Conservation (phyloP, 2,113 vertebrate species). For the Rhinoderma darwinii region DNA sequence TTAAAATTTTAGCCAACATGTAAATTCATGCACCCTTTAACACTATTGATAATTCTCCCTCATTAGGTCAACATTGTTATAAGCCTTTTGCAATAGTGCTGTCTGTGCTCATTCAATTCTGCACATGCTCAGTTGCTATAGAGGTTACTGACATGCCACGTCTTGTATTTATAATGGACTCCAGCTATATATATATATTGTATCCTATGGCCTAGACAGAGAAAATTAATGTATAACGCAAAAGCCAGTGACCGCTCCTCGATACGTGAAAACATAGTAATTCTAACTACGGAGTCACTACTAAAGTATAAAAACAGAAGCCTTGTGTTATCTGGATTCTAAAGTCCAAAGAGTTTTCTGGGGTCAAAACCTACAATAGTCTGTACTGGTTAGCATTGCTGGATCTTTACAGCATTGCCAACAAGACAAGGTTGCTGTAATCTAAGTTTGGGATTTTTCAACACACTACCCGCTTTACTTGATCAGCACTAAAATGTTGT, state of each 20-base stretch:
- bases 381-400: neutral
- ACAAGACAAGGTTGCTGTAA: neutral
- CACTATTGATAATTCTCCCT: too few relatives aligned
- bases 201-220: neutral
- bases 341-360: conserved; percentile 8
- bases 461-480: neutral
- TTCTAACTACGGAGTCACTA: neutral
- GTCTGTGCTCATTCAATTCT: too few relatives aligned
- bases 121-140: too few relatives aligned
- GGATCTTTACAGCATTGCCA: neutral
- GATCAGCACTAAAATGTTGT: too few relatives aligned
- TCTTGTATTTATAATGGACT: neutral
- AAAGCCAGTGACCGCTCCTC: neutral
- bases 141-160: neutral
- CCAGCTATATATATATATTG: neutral
- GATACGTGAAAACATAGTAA: neutral
- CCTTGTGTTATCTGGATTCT: neutral
- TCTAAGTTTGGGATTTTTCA: neutral
- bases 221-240: too few relatives aligned
- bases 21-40: too few relatives aligned
- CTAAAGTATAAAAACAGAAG: neutral
- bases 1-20: too few relatives aligned
- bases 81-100: too few relatives aligned
- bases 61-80: too few relatives aligned
- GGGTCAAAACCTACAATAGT: neutral